Conservation (phyloP, 2,888 invertebrate genomes). For the Cryptocephalus moraei region DNA sequence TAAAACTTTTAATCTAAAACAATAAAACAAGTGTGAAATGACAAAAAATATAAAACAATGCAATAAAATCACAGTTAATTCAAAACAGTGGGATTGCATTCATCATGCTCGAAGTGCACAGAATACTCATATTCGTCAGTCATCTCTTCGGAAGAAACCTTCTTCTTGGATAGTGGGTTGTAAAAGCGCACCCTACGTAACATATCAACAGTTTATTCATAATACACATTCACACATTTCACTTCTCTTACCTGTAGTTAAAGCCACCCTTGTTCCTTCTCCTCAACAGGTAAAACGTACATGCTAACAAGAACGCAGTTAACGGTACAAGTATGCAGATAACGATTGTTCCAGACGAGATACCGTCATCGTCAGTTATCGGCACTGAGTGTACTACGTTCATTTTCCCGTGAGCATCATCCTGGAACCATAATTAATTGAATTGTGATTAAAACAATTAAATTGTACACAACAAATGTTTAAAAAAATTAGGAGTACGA, state of each 20-base stretch:
- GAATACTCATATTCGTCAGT: slow-evolving; percentile 33
- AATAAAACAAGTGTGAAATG: too few relatives aligned
- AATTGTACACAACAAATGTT: too few relatives aligned
- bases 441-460: too few relatives aligned
- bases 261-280: too few relatives aligned
- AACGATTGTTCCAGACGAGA: slow-evolving; percentile 11
- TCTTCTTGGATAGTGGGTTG: too few relatives aligned
- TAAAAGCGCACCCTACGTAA: too few relatives aligned
- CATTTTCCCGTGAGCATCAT: slow-evolving; percentile 6
- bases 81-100: not conserved
- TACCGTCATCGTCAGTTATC: slow-evolving; percentile 1
- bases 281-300: slow-evolving; percentile 1
- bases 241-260: too few relatives aligned
- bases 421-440: slow-evolving; percentile 7
- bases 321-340: slow-evolving; percentile 19
- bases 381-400: slow-evolving; percentile 11
- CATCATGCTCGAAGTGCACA: slow-evolving; percentile 8
- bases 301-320: slow-evolving; percentile 11
- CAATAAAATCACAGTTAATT: not conserved
- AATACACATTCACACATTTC: too few relatives aligned
- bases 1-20: too few relatives aligned
- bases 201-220: too few relatives aligned
- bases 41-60: too few relatives aligned
- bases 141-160: slow-evolving; percentile 2
- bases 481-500: too few relatives aligned